These are phyloP conservation scores for Phymastichus coffea DNA, from an alignment of 1,140 invertebrate genomes.

Conservation along the genomic window DNA sequence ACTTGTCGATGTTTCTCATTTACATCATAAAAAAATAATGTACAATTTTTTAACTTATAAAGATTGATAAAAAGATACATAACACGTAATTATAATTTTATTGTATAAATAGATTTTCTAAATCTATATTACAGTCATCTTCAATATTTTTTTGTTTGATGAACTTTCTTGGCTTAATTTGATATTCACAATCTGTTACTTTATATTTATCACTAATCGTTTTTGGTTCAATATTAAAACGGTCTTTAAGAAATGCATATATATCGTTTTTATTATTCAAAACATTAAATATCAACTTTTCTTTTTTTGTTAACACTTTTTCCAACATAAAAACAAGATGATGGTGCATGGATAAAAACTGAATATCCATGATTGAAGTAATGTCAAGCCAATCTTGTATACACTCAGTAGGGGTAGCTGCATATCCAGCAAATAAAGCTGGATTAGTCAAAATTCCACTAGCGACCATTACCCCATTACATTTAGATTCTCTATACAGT, in stretches of 20 bases:
- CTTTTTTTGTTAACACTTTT: conserved; percentile 69
- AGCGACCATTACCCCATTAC: conserved; percentile 86
- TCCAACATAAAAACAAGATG: conserved; percentile 94
- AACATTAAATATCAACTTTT: conserved; percentile 77
- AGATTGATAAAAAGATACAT: conserved; percentile 10
- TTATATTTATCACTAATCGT: conserved; percentile 29
- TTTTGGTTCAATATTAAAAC: conserved; percentile 55
- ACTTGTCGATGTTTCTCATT: no score
- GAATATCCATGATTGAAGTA: conserved; percentile 47
- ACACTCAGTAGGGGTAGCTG: conserved; percentile 72
- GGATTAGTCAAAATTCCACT: conserved; percentile 89
- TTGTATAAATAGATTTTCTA: conserved; percentile 34
- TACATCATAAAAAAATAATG: no score
- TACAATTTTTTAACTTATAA: no score
- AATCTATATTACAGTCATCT: conserved; percentile 25
- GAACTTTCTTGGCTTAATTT: conserved; percentile 19
- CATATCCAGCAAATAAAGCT: conserved; percentile 75
- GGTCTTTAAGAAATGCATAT: conserved; percentile 67
- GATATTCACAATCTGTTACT: conserved; percentile 44
- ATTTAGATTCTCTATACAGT: conserved; percentile 68
- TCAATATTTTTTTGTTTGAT: conserved; percentile 10
- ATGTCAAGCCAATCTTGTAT: conserved; percentile 86
- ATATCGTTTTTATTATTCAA: conserved; percentile 70
- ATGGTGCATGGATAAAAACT: conserved; percentile 85
- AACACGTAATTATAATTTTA: neutral